Conservation (phyloP, 2,113 vertebrate species). For the Anhinga rufa region DNA sequence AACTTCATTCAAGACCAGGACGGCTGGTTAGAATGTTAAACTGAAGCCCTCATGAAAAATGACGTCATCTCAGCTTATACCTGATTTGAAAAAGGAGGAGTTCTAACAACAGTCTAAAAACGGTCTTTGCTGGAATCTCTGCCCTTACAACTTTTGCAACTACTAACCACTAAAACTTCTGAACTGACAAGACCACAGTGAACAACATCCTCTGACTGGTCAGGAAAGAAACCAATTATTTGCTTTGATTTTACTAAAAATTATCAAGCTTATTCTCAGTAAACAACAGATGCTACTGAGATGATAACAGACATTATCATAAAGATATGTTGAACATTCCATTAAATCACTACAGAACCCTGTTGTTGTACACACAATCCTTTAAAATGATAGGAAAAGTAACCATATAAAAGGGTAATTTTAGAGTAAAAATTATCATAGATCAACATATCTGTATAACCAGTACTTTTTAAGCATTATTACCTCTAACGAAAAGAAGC, state of each 20-base stretch:
- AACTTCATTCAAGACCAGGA: not conserved
- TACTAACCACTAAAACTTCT: not conserved
- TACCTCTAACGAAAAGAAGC: not conserved
- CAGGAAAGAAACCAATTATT: not conserved
- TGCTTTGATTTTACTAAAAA: not conserved
- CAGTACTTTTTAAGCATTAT: not conserved
- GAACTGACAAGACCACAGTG: not conserved
- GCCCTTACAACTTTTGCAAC: not conserved
- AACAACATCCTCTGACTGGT: not conserved
- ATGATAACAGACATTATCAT: not conserved
- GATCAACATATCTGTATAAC: not conserved
- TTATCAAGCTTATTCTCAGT: not conserved
- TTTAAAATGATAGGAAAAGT: not conserved
- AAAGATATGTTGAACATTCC: not conserved
- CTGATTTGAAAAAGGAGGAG: not conserved
- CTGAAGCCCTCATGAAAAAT: not conserved
- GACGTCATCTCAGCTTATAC: not conserved
- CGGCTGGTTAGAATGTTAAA: fast-evolving
- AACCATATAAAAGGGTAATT: not conserved
- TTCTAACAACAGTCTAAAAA: not conserved
- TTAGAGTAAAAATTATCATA: not conserved
- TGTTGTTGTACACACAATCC: not conserved
- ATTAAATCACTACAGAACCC: not conserved
- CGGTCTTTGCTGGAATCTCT: not conserved
- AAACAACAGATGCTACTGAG: not conserved